phyloP scores from a whole-genome alignment of 2,113 vertebrate species.

The Solea senegalensis region DNA sequence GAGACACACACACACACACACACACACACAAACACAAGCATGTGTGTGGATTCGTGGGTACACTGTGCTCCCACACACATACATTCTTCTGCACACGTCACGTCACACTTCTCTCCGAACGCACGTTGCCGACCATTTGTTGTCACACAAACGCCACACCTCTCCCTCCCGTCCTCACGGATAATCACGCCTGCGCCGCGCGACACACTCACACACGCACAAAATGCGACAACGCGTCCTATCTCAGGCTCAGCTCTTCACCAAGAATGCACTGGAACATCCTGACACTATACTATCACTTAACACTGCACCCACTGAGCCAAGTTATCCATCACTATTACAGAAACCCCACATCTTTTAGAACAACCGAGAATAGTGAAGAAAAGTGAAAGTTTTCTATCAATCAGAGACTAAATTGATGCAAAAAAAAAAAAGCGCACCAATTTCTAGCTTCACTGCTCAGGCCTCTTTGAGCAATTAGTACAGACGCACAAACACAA shows the following conservation, averaged over 20 bases:
- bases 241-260: constrained; percentile 26
- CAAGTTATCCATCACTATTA: constrained; percentile 59
- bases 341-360: constrained; percentile 18
- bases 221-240: background rate
- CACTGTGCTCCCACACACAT: constrained; percentile 27
- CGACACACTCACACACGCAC: constrained; percentile 25
- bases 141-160: constrained; percentile 35
- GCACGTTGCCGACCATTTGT: constrained; percentile 45
- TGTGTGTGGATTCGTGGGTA: constrained; percentile 33
- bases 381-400: constrained; percentile 44
- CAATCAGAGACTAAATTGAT: constrained; percentile 21
- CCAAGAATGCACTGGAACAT: constrained; percentile 23
- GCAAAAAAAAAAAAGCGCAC: constrained; percentile 3
- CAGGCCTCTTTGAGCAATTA: constrained; percentile 5
- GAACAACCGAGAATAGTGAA: constrained; percentile 37
- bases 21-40: constrained; percentile 51
- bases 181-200: background rate
- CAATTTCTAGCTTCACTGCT: background rate
- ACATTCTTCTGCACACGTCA: constrained; percentile 23
- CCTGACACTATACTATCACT: constrained; percentile 49
- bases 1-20: constrained; percentile 64
- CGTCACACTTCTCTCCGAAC: constrained; percentile 41
- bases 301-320: constrained; percentile 45
- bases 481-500: constrained; percentile 5
- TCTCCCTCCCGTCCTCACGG: constrained; percentile 28